Base-by-base conservation (phyloP, 2,888 invertebrate genomes). In the Steinernema hermaphroditum region DNA sequence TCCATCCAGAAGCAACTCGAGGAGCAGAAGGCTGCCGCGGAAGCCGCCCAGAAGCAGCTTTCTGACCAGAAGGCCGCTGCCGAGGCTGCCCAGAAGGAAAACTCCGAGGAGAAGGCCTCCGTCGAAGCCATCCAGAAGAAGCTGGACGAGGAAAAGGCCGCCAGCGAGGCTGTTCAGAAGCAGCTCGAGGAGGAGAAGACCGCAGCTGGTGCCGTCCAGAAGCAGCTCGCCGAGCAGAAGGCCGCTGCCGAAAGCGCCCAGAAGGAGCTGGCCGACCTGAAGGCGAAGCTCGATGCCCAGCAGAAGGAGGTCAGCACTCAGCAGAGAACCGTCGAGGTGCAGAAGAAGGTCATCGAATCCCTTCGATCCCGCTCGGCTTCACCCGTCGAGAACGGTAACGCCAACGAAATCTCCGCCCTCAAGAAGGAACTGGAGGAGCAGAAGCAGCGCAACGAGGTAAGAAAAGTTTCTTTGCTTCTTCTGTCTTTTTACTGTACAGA, bases 381-480 rank as follows among this genome's bases (percentile, higher is more conserved):
- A 2, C 16, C 16, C n/a, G 16, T 19, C 46, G 46, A n/a, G 4
- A 16, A 41, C 9, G 41, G 14, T 8, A 8, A 46, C 46, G 2
- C 19, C 46, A 46, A 46, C n/a, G 46, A 46, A 19, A 16, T 46
- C 8, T 4, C 46, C n/a, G 16, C 46, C n/a, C 46, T 46, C 46
- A 46, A 46, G n/a, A 46, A 54, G 54, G 54, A 54, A 16, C 54
- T 54, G 6, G 54, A 54, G 6, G 54, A 54, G 54, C 54, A 54
- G 54, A 54, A 54, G 27, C 22, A 54, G 54, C 54, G 54, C 27
- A 54, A 54, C 22, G 54, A 54, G 54, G 54, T 54, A 54, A 14
- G 54, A 54, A 54, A n/a, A n/a, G n/a, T n/a, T n/a, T n/a, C n/a
- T n/a, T n/a, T n/a, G n/a, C n/a, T n/a, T n/a, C n/a, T n/a, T n/a